Evolutionary conservation across 2,113 vertebrate genomes (phyloP).

Genomic region (Probosciger aterrimus): DNA sequence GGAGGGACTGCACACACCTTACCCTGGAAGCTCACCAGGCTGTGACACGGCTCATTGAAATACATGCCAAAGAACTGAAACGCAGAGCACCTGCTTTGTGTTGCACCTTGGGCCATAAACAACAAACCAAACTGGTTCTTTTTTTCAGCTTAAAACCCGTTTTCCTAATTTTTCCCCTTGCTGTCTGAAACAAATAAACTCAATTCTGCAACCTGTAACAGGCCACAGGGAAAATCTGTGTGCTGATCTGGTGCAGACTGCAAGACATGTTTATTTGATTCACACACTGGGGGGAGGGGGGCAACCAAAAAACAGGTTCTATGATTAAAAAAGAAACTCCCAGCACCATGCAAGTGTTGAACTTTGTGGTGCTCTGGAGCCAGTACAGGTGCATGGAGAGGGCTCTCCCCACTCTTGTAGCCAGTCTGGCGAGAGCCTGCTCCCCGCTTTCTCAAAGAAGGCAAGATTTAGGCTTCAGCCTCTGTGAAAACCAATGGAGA

Average conservation of each 20-base stretch:
- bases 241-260: background rate
- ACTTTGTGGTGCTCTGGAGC: background rate
- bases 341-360: background rate
- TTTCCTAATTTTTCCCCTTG: background rate
- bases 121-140: background rate
- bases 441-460: background rate
- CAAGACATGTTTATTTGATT: background rate
- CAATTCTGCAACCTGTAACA: background rate
- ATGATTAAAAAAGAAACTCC: background rate
- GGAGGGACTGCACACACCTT: background rate
- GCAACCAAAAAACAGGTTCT: background rate
- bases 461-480: background rate
- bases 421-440: background rate
- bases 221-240: background rate
- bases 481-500: background rate
- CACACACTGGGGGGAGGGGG: background rate
- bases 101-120: background rate
- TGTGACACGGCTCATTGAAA: background rate
- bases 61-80: background rate
- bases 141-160: background rate
- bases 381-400: accelerated
- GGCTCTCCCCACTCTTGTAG: background rate
- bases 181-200: background rate
- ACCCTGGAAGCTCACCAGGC: background rate
- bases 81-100: background rate